Evolutionary conservation across 2,888 invertebrate species (phyloP).

Genomic region (Neelides folsomi): DNA sequence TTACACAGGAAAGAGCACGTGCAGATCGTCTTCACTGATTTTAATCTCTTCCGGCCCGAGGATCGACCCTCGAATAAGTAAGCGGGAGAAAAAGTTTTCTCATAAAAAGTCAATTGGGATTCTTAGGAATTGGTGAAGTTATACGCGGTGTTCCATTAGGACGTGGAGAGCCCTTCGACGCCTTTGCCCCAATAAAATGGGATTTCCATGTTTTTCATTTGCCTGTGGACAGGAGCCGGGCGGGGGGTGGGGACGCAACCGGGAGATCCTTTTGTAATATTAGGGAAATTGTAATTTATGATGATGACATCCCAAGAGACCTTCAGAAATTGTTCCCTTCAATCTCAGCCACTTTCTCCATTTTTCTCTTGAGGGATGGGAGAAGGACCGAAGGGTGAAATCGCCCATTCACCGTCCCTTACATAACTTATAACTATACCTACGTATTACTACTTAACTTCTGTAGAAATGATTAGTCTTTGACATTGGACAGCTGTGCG

Average conservation of each 20-base stretch:
- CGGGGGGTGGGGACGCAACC: neutral
- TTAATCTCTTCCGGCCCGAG: slow-evolving; percentile 55
- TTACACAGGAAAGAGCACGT: slow-evolving; percentile 38
- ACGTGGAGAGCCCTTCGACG: too few relatives aligned
- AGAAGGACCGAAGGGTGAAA: too few relatives aligned
- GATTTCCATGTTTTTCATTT: neutral
- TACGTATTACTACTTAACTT: neutral
- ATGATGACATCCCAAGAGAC: too few relatives aligned
- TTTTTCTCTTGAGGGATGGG: neutral
- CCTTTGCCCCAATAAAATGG: neutral
- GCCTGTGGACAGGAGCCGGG: slow-evolving; percentile 4
- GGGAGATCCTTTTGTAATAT: neutral
- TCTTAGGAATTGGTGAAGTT: neutral
- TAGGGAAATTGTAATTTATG: neutral
- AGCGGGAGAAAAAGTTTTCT: too few relatives aligned
- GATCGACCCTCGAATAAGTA: slow-evolving; percentile 1
- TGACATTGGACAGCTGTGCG: slow-evolving; percentile 13
- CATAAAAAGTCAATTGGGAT: too few relatives aligned
- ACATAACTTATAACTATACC: too few relatives aligned
- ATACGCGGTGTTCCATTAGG: neutral
- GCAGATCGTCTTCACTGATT: slow-evolving; percentile 70
- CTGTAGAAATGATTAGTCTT: neutral
- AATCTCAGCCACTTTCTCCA: slow-evolving; percentile 1
- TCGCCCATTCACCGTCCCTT: too few relatives aligned
- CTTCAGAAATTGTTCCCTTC: neutral